Base-by-base conservation (phyloP, 2,888 invertebrate genomes). In the Archaeoteleia sp. region DNA sequence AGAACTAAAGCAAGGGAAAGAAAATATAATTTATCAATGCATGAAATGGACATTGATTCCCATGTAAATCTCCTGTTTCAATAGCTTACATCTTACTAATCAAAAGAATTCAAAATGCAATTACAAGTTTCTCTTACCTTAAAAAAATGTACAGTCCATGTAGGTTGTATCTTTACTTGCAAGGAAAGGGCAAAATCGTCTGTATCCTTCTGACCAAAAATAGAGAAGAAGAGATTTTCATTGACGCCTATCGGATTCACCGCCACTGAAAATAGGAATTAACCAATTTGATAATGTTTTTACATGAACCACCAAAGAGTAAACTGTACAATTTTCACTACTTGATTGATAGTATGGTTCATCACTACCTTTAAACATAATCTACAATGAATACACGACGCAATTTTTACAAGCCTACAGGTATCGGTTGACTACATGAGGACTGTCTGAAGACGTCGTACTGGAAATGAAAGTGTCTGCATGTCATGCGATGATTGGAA, bases 171-270 rank as follows among this genome's bases (percentile, higher is more conserved):
- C 74, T 86, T 71, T 17, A 55, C 67, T 51, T 79, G 77, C 17
- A 86, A 70, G 8, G 80, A 67, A 42, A 79, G 70, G 20, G 79
- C 80, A 66, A 85, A 82, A 68, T 92, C 91, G 76, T 93, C 92
- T 73, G 93, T 91, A 65, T 91, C 91, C 76, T 95, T 97, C 87
- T 98, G 93, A 72, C 98, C 98, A 87, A 98, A 98, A 84, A 98
- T 93, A 78, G 97, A 96, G 88, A 97, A 99, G 91, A 98, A 99
- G 81, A 99, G 91, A 88, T 97, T 91, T 89, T 98, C 98, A 88
- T 98, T 96, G 75, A 97, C 96, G 85, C 94, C 92, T 81, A 95
- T 88, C 79, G 95, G 95, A 87, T 93, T 94, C 91, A 95, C 94
- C 85, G 91, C 90, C 87, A 96, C 95, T 96, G 93, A 85, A 91